Evolutionary conservation across 2,113 vertebrate species (phyloP).

Genomic region (Corvus cornix): DNA sequence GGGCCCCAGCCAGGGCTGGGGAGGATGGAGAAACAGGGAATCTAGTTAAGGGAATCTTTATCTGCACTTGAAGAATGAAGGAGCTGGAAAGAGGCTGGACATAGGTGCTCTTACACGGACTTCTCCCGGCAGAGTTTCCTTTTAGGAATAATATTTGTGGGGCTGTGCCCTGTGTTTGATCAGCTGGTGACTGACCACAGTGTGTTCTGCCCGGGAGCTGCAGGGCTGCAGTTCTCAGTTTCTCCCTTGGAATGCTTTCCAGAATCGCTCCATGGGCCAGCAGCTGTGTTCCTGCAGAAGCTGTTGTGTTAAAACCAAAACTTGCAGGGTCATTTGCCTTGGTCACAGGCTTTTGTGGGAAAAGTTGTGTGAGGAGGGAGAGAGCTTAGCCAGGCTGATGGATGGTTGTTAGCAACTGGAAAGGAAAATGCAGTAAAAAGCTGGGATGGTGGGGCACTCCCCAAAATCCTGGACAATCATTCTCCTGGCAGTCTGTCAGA

Average conservation of each 20-base stretch:
- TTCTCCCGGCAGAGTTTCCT: neutral
- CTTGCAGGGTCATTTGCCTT: neutral
- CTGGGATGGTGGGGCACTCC: neutral
- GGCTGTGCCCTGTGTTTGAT: neutral
- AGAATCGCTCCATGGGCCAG: accelerated
- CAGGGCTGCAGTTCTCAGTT: neutral
- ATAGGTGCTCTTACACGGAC: accelerated
- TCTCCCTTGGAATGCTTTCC: neutral
- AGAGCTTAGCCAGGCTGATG: neutral
- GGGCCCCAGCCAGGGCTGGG: neutral
- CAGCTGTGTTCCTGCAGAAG: neutral
- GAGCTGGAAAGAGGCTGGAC: neutral
- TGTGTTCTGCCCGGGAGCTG: neutral
- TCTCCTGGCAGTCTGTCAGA: neutral
- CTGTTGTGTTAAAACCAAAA: neutral
- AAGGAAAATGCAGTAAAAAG: neutral
- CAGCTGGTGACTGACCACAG: accelerated
- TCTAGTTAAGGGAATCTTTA: neutral
- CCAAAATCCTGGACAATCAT: neutral
- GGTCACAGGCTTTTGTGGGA: neutral
- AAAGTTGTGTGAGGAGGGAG: neutral
- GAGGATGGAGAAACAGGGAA: neutral
- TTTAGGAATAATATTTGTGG: neutral
- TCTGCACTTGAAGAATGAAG: accelerated
- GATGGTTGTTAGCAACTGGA: neutral